Percentiles rank a stretch among this genome's conserved stretches.
These are phyloP conservation scores for Drosophila kanekoi DNA, from an alignment of 2,888 invertebrate species.

Conservation along the genomic window DNA sequence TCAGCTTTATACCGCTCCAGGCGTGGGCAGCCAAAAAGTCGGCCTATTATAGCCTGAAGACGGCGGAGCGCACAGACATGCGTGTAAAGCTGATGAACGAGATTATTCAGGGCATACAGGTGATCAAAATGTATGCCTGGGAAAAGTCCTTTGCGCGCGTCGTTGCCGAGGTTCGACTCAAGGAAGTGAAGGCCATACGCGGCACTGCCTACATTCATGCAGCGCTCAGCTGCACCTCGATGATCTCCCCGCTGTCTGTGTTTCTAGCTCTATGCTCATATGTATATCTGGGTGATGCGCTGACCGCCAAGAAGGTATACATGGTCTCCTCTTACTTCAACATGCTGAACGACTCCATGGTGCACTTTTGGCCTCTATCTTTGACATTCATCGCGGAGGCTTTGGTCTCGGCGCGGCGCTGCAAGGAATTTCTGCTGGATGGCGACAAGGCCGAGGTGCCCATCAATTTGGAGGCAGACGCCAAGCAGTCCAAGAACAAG, in stretches of 20 bases:
- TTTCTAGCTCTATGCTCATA: constrained; percentile 91
- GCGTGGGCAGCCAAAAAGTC: constrained; percentile 90
- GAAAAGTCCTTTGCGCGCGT: constrained; percentile 92
- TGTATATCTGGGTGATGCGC: constrained; percentile 87
- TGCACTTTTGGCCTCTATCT: constrained; percentile 92
- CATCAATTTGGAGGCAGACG: constrained; percentile 80
- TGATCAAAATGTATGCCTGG: constrained; percentile 96
- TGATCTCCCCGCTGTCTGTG: constrained; percentile 92
- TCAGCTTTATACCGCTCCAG: constrained; percentile 91
- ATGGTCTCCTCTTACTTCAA: constrained; percentile 93
- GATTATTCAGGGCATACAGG: constrained; percentile 92
- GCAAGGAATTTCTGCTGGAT: constrained; percentile 88
- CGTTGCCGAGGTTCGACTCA: constrained; percentile 90
- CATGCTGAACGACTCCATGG: constrained; percentile 91
- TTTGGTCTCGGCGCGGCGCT: constrained; percentile 89
- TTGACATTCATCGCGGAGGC: constrained; percentile 92
- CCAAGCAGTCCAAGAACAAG: constrained; percentile 76
- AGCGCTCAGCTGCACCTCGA: constrained; percentile 89
- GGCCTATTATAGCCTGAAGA: constrained; percentile 88
- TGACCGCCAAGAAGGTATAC: constrained; percentile 92
- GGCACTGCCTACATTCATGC: constrained; percentile 89
- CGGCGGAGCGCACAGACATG: constrained; percentile 93
- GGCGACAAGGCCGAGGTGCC: constrained; percentile 72
- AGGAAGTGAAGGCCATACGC: constrained; percentile 89
- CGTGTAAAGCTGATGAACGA: constrained; percentile 95